These are phyloP conservation scores for Temnothorax unifasciatus DNA, from an alignment of 2,888 invertebrate species.

Conservation along the genomic window DNA sequence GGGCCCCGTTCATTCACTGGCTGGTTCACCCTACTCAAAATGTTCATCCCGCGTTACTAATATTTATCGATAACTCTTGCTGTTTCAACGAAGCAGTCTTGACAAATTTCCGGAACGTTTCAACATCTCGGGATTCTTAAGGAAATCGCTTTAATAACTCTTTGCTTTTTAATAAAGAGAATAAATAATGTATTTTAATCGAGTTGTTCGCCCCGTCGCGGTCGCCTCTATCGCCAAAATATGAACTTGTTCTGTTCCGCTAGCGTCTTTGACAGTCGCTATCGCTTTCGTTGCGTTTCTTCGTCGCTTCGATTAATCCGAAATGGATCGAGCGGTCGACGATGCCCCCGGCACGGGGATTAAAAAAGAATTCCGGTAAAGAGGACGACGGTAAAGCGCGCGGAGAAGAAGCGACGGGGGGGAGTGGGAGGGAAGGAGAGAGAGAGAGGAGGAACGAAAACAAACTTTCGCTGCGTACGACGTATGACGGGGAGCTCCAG, in stretches of 20 bases:
- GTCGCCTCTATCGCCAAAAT: not conserved
- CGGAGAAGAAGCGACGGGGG: not conserved
- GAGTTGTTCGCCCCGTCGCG: not conserved
- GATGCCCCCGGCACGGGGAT: not conserved
- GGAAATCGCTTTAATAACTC: not conserved
- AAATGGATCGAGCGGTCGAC: constrained; percentile 10
- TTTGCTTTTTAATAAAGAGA: not conserved
- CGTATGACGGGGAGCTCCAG: constrained; percentile 49
- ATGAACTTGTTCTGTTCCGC: not conserved
- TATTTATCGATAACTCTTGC: not conserved
- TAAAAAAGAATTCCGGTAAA: constrained; percentile 49
- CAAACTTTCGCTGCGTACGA: constrained; percentile 72
- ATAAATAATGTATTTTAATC: not conserved
- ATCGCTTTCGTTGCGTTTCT: constrained; percentile 26
- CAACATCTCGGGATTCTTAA: not conserved
- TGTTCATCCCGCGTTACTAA: too few species aligned
- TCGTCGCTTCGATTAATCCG: not conserved
- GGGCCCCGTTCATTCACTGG: too few species aligned
- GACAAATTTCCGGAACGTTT: not conserved
- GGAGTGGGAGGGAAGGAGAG: not conserved
- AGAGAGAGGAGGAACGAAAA: constrained; percentile 64
- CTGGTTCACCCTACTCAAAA: too few species aligned
- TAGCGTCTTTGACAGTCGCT: not conserved
- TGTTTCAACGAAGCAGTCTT: not conserved
- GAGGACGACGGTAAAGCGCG: constrained; percentile 21